A percentile compares a stretch with the other conserved stretches of the same genome.
These are phyloP conservation scores for Hylia prasina DNA, from an alignment of 2,113 vertebrate species.

Conservation along the genomic window DNA sequence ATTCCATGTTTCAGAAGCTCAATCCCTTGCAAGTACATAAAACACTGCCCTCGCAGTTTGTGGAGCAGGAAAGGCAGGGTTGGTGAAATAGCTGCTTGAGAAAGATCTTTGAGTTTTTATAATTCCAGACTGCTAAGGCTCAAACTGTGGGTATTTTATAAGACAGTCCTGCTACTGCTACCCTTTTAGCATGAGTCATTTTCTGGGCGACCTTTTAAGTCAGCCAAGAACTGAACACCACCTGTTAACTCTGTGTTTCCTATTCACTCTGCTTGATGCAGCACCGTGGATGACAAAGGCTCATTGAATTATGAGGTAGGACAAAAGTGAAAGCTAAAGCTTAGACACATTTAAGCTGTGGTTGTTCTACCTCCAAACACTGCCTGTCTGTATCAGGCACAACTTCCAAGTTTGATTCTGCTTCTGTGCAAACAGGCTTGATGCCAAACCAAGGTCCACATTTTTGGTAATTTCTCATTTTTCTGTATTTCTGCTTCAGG, in stretches of 20 bases:
- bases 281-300: background rate
- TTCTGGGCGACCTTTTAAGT: slow-evolving; percentile 19
- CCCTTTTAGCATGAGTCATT: slow-evolving; percentile 39
- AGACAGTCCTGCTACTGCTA: background rate
- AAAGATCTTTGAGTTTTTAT: background rate
- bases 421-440: background rate
- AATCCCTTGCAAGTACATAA: background rate
- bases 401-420: background rate
- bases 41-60: background rate
- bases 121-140: background rate
- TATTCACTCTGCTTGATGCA: background rate
- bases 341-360: background rate
- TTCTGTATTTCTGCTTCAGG: background rate
- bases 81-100: background rate
- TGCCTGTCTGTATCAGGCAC: background rate
- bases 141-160: background rate
- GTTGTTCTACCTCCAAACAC: background rate
- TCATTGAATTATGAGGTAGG: background rate
- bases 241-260: slow-evolving; percentile 48
- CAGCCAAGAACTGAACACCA: slow-evolving; percentile 49
- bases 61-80: background rate
- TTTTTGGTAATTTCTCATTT: background rate
- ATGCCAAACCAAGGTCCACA: background rate
- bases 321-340: background rate
- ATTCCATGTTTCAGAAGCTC: background rate